phyloP scores from a whole-genome alignment of 1,140 invertebrate species.

The Drosophila sulfurigaster region DNA sequence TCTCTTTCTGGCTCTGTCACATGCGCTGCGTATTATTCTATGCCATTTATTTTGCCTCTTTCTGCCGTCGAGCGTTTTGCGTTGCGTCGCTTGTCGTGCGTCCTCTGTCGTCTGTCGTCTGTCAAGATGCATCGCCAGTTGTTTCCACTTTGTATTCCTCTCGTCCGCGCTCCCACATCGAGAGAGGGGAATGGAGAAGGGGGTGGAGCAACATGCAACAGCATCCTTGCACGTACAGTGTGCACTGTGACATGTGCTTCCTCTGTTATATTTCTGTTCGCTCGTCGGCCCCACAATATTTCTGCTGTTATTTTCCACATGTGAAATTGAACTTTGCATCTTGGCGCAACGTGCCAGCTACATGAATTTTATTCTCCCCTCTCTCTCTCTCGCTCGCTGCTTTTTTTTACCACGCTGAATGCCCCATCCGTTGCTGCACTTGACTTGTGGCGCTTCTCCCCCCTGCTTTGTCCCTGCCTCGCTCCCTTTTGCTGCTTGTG shows the following conservation, averaged over 20 bases:
- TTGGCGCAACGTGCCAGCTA: constrained; percentile 69
- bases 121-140: constrained; percentile 66
- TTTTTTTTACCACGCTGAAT: constrained; percentile 8
- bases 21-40: constrained; percentile 41
- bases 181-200: too few species aligned
- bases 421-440: constrained; percentile 51
- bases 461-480: not conserved
- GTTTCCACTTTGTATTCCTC: constrained; percentile 49
- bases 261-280: constrained; percentile 72
- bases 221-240: constrained; percentile 60
- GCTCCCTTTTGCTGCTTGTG: constrained; percentile 37
- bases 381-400: constrained; percentile 1
- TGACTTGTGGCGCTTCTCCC: constrained; percentile 73
- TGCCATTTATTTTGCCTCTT: constrained; percentile 40
- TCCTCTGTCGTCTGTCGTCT: constrained; percentile 52
- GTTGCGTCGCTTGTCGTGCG: not conserved
- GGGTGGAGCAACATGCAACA: constrained; percentile 14
- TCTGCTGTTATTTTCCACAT: constrained; percentile 76
- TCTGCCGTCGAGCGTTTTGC: constrained; percentile 1
- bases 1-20: not conserved
- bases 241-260: constrained; percentile 75
- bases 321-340: constrained; percentile 82
- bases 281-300: constrained; percentile 45
- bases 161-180: not conserved
- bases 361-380: constrained; percentile 30